Conservation (phyloP, 2,888 invertebrate species). For the Drosophila longiperda region DNA sequence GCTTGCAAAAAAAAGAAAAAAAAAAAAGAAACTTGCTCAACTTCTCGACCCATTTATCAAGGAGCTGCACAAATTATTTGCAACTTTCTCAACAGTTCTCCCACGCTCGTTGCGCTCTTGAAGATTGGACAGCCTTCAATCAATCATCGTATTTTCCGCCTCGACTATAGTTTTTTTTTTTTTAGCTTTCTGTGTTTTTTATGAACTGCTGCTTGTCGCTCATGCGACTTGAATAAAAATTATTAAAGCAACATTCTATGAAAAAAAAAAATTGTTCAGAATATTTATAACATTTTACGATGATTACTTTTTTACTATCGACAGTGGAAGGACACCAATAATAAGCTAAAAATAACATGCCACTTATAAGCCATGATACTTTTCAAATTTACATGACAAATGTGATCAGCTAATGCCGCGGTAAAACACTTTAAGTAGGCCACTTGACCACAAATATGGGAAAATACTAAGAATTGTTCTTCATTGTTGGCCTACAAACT, state of each 20-base stretch:
- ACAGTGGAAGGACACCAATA: neutral
- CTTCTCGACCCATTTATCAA: slow-evolving; percentile 34
- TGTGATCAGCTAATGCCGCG: slow-evolving; percentile 15
- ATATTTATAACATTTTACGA: neutral
- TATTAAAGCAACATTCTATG: neutral
- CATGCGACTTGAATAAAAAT: neutral
- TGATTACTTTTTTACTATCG: neutral
- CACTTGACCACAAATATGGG: slow-evolving; percentile 5
- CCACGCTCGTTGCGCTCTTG: slow-evolving; percentile 18
- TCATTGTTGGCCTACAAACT: slow-evolving; percentile 39
- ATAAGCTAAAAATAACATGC: neutral
- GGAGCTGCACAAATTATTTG: slow-evolving; percentile 29
- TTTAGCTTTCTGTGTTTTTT: neutral
- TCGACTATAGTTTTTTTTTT: slow-evolving; percentile 5
- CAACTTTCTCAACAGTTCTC: slow-evolving; percentile 19
- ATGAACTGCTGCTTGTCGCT: neutral
- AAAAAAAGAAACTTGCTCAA: slow-evolving; percentile 8
- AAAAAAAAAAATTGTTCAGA: neutral
- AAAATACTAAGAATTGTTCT: slow-evolving; percentile 20
- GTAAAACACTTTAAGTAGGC: slow-evolving; percentile 18
- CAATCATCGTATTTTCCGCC: slow-evolving; percentile 52
- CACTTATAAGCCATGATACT: neutral
- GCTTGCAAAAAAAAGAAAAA: neutral
- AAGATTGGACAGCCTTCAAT: slow-evolving; percentile 47
- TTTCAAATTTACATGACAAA: slow-evolving; percentile 1